Conservation (phyloP, 2,797 vertebrate genomes). For the Coluber constrictor region DNA sequence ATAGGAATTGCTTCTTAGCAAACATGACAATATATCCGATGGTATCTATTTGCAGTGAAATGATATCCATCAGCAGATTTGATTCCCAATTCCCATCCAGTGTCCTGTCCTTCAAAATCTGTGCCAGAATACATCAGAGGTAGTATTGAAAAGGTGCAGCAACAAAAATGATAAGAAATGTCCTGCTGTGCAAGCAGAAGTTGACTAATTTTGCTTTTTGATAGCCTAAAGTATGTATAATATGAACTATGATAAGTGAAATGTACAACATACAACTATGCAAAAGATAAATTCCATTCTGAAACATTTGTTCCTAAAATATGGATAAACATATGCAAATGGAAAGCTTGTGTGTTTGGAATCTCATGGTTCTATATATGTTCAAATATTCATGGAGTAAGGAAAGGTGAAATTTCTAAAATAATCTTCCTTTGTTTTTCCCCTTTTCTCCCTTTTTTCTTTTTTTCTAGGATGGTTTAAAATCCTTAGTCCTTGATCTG, state of each 20-base stretch:
- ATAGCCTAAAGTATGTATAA: neutral
- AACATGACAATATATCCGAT: neutral
- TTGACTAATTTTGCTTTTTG: neutral
- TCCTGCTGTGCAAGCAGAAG: neutral
- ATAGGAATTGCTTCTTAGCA: neutral
- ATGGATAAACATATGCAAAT: neutral
- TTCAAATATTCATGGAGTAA: neutral
- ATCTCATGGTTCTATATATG: conserved; percentile 20
- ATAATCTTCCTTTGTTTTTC: conserved; percentile 17
- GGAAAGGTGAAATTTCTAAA: conserved; percentile 23
- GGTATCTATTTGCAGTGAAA: neutral
- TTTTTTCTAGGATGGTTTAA: conserved; percentile 88
- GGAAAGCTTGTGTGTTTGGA: conserved; percentile 25
- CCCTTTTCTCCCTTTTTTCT: neutral
- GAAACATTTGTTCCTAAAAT: neutral
- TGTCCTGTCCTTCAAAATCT: neutral
- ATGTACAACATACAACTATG: neutral
- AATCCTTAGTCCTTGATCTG: conserved; percentile 93
- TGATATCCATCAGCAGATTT: neutral
- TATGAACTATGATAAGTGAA: neutral
- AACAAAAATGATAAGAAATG: neutral
- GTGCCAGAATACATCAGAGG: neutral
- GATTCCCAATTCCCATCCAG: neutral
- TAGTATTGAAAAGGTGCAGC: neutral
- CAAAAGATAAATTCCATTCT: neutral